Evolutionary conservation across 1,140 invertebrate species (phyloP).

Genomic region (Coboldia fuscipes): DNA sequence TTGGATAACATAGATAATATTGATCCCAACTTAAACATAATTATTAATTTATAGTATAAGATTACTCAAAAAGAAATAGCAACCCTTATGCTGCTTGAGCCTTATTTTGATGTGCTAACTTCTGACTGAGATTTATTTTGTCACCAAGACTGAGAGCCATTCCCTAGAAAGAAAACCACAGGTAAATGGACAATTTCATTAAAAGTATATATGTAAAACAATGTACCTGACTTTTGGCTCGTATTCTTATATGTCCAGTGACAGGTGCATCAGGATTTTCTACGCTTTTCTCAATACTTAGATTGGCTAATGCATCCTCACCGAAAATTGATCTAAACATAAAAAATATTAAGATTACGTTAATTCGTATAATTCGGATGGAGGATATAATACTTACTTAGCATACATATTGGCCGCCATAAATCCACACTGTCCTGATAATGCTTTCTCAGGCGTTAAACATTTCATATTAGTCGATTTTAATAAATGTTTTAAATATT

Average conservation of each 20-base stretch:
- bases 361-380: too few relatives aligned
- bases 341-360: not conserved
- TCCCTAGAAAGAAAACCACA: slow-evolving; percentile 36
- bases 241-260: slow-evolving; percentile 88
- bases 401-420: slow-evolving; percentile 99
- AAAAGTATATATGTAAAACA: slow-evolving; percentile 1
- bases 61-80: not conserved
- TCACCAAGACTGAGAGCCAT: slow-evolving; percentile 93
- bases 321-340: slow-evolving; percentile 79
- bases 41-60: not conserved
- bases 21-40: too few relatives aligned
- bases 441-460: slow-evolving; percentile 87
- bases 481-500: slow-evolving; percentile 82
- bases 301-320: slow-evolving; percentile 94
- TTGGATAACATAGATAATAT: too few relatives aligned
- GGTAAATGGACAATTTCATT: not conserved
- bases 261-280: slow-evolving; percentile 74
- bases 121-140: slow-evolving; percentile 89
- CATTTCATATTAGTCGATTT: slow-evolving; percentile 98
- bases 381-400: slow-evolving; percentile 21
- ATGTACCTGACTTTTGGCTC: slow-evolving; percentile 87
- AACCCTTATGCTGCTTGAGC: slow-evolving; percentile 28
- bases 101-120: slow-evolving; percentile 32
- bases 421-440: slow-evolving; percentile 92
- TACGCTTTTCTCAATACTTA: slow-evolving; percentile 90